These are phyloP conservation scores for Dysidea cf. avara DNA, from an alignment of 37 sponge, comb jelly and placozoan genomes.

Conservation along the genomic window DNA sequence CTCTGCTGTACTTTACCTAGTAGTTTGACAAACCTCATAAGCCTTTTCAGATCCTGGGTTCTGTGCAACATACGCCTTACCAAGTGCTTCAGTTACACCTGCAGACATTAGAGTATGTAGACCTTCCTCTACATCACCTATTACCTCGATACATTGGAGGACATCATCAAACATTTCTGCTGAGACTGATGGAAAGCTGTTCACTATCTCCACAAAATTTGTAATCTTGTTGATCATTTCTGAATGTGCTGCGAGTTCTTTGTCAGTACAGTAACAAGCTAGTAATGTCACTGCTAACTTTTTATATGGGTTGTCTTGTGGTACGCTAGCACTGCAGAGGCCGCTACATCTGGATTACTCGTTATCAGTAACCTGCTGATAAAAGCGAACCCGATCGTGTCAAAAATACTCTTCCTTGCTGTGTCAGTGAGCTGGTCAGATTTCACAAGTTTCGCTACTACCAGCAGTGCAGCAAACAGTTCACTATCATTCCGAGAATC, in stretches of 20 bases:
- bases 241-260: slow-evolving; percentile 40
- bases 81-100: too few relatives aligned
- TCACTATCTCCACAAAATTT: too few relatives aligned
- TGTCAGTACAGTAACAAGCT: slow-evolving; percentile 81
- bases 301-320: slow-evolving; percentile 8
- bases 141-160: too few relatives aligned
- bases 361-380: slow-evolving; percentile 71
- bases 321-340: neutral
- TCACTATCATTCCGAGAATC: slow-evolving; percentile 71
- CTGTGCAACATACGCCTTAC: too few relatives aligned
- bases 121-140: too few relatives aligned
- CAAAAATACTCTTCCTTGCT: slow-evolving; percentile 60
- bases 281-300: slow-evolving; percentile 70
- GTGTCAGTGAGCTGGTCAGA: slow-evolving; percentile 32
- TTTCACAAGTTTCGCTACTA: slow-evolving; percentile 68
- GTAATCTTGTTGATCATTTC: too few relatives aligned
- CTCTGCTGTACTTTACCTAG: too few relatives aligned
- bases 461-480: slow-evolving; percentile 67
- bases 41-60: too few relatives aligned
- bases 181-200: too few relatives aligned
- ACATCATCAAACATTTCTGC: too few relatives aligned
- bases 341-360: neutral
- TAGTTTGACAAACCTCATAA: too few relatives aligned
- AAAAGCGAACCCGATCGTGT: slow-evolving; percentile 73
- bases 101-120: too few relatives aligned